phyloP scores from a whole-genome alignment of 1,140 invertebrate genomes.

The Aricia agestis region DNA sequence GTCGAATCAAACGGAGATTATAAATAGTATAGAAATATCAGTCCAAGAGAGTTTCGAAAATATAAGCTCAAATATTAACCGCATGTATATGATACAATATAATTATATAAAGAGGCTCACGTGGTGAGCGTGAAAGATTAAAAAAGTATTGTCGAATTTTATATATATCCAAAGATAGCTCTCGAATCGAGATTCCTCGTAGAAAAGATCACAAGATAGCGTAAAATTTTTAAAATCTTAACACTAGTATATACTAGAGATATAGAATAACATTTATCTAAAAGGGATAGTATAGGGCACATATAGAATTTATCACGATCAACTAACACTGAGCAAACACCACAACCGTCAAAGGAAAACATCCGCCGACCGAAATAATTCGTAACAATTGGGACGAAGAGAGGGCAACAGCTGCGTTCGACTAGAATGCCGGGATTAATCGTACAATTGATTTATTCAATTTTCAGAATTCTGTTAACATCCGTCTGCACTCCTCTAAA shows the following conservation, averaged over 20 bases:
- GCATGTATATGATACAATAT: background rate
- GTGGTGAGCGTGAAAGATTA: constrained; percentile 36
- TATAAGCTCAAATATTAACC: constrained; percentile 13
- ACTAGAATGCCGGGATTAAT: background rate
- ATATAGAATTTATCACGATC: constrained; percentile 31
- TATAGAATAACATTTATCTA: constrained; percentile 26
- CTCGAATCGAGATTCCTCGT: constrained; percentile 41
- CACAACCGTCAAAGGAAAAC: constrained; percentile 52
- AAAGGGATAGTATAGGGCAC: constrained; percentile 21
- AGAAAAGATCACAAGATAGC: constrained; percentile 46
- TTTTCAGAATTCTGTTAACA: background rate
- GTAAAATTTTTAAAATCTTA: constrained; percentile 40
- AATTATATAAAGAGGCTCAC: constrained; percentile 14
- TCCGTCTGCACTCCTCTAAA: background rate
- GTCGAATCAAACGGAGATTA: background rate
- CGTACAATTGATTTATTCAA: background rate
- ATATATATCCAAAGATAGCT: constrained; percentile 43
- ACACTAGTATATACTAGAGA: constrained; percentile 29
- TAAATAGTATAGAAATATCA: constrained; percentile 3
- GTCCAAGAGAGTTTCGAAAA: constrained; percentile 10
- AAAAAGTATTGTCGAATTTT: constrained; percentile 59
- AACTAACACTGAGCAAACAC: constrained; percentile 55
- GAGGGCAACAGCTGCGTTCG: background rate
- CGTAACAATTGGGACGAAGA: background rate
- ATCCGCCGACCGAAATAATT: constrained; percentile 6